Base-by-base conservation (phyloP, 2,113 vertebrate genomes). In the Perccottus glenii region DNA sequence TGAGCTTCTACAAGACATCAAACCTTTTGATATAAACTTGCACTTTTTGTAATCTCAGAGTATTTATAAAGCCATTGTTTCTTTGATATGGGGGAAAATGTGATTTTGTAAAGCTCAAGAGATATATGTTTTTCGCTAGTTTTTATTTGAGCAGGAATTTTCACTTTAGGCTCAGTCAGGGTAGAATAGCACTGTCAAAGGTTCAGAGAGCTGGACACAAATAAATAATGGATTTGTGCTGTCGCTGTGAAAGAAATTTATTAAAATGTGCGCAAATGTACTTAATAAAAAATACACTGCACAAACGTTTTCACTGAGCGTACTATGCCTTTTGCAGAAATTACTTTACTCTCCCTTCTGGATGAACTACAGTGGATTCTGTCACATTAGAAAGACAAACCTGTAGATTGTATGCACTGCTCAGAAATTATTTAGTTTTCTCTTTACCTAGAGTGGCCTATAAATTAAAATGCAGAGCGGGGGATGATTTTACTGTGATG, bases 141-240 rank as follows among this genome's bases (percentile, higher is more conserved):
- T 75, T 56, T 78, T 42, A 48, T 67, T 82, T 87, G 12, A 57
- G 69, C 50, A 73, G 67, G 60, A 53, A 16, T 56, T 46, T 76
- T 73, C 75, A 83, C 85, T 83, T 85, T 76, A 46, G 56, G 67
- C 36, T 72, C 9, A 70, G 81, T 90, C 84, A 87, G 88, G 85
- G 84, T 86, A 11, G 16, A n/a, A 55, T 55, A 38, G 52, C 52
- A 55, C 33, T 36, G 7, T 0, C 52, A 65, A 66, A 32, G 33
- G 49, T 49, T 63, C 44, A 48, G 10, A 40, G 4, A 38, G 68
- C 43, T 5, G 0, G 40, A 45, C n/a, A 27, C 12, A 55, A 68
- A 64, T 27, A 52, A 70, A 55, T 27, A 32, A 46, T 32, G 16
- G 15, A 33, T 74, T 60, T 55, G 48, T 60, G 57, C 55, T 43